Percentiles rank a stretch among this genome's conserved stretches.
These are phyloP conservation scores for Apaloderma vittatum DNA, from an alignment of 2,113 vertebrate genomes.

Conservation along the genomic window DNA sequence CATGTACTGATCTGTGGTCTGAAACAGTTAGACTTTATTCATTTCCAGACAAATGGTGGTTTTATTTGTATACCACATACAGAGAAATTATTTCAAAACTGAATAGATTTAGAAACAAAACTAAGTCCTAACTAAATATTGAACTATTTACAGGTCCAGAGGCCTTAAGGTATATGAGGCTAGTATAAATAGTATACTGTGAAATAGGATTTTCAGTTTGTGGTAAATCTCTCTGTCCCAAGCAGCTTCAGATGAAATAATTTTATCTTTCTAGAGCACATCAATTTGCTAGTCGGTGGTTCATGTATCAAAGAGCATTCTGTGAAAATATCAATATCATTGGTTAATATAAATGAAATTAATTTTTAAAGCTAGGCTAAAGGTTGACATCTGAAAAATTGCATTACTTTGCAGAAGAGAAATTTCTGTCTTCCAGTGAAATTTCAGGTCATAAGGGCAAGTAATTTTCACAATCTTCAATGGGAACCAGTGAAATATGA, in stretches of 20 bases:
- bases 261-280: constrained; percentile 80
- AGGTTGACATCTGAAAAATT: constrained; percentile 93
- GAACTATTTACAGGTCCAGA: constrained; percentile 76
- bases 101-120: constrained; percentile 59
- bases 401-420: constrained; percentile 90
- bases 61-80: constrained; percentile 28
- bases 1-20: background rate
- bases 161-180: constrained; percentile 73
- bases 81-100: constrained; percentile 46
- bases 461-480: constrained; percentile 91
- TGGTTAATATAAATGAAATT: constrained; percentile 94
- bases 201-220: constrained; percentile 79
- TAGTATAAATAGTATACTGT: constrained; percentile 80
- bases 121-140: constrained; percentile 36
- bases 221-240: constrained; percentile 82
- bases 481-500: constrained; percentile 90
- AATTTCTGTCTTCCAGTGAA: constrained; percentile 90
- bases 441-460: constrained; percentile 90
- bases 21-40: background rate
- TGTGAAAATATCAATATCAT: constrained; percentile 90
- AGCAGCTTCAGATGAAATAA: constrained; percentile 82
- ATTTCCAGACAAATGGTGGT: background rate
- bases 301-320: constrained; percentile 86
- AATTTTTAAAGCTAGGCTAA: constrained; percentile 91
- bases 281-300: constrained; percentile 83